Base-by-base conservation (phyloP, 2,113 vertebrate species). In the Eulacestoma nigropectus region DNA sequence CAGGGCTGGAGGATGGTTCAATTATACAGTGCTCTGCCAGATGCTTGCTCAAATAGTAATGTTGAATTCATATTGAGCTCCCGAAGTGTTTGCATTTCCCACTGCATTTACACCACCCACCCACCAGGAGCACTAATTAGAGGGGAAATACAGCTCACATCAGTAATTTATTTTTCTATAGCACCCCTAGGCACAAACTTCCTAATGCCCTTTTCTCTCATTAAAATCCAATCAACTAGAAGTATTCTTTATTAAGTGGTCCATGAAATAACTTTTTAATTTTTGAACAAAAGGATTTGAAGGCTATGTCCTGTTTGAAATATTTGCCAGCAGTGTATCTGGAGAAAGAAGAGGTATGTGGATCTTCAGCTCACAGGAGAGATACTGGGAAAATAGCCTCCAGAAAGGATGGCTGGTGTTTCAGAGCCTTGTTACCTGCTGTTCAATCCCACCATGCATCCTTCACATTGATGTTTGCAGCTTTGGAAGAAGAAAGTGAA, bases 161-260 rank as follows among this genome's bases (percentile, higher is more conserved):
- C 49, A 87, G 14, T 72, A 2, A 75, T 89, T 93, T 83, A 57
- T 83, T 79, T 93, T 81, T 93, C 69, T 49, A 33, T 18, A 89
- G 15, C 41, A 93, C 18, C 63, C 41, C n/a, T 65, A 7, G 22
- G 74, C 42, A 84, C 33, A 74, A 83, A 75, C 37, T 76, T 89
- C 46, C 52, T 76, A 74, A 79, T 79, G 42, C 47, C 52, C 16
- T 90, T 88, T 87, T 56, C 56, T 60, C 37, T 70, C 83, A 92
- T 89, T 90, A 90, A 93, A 93, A 92, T 92, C 88, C 37, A 86
- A 44, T 94, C 46, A 67, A 37, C 63, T 86, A 49, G 10, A 96
- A 81, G 42, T 84, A 81, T 62, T 78, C 53, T 80, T 90, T 86
- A 94, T 74, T 70, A 96, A 88, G 79, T 63, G 37, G 65, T 3